Percentiles rank a stretch among this genome's conserved stretches.
These are phyloP conservation scores for Nezara viridula DNA, from an alignment of 2,888 invertebrate genomes.

Conservation along the genomic window DNA sequence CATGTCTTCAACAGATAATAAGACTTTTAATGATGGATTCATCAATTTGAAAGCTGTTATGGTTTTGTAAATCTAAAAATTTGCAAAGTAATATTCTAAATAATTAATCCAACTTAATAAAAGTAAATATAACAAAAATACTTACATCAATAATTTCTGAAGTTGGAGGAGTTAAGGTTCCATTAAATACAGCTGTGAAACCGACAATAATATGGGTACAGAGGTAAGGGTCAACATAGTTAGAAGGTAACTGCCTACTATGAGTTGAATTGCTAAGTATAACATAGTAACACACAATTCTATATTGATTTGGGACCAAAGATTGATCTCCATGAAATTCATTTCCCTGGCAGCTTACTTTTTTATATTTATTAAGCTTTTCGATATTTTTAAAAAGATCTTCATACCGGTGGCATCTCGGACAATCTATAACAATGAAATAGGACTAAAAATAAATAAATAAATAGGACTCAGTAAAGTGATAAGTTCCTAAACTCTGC, in stretches of 20 bases:
- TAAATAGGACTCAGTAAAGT: no score
- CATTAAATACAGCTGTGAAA: conserved; percentile 77
- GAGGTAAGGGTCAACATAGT: conserved; percentile 77
- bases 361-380: neutral
- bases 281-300: conserved; percentile 79
- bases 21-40: conserved; percentile 80
- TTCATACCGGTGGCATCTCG: neutral
- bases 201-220: conserved; percentile 89
- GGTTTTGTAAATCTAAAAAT: conserved; percentile 69
- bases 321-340: neutral
- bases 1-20: conserved; percentile 81
- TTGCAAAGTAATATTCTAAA: neutral
- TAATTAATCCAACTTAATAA: conserved; percentile 47
- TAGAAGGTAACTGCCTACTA: conserved; percentile 70
- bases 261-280: conserved; percentile 58
- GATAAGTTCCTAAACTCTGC: no score
- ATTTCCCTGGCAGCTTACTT: neutral
- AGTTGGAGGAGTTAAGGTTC: conserved; percentile 73
- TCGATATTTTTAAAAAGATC: neutral
- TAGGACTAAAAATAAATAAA: neutral
- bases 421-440: conserved; percentile 3
- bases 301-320: conserved; percentile 9
- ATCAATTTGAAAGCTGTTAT: conserved; percentile 73
- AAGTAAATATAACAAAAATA: neutral
- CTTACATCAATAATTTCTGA: conserved; percentile 64